Base-by-base conservation (phyloP, 1,140 invertebrate species). In the Asbolus verrucosus region DNA sequence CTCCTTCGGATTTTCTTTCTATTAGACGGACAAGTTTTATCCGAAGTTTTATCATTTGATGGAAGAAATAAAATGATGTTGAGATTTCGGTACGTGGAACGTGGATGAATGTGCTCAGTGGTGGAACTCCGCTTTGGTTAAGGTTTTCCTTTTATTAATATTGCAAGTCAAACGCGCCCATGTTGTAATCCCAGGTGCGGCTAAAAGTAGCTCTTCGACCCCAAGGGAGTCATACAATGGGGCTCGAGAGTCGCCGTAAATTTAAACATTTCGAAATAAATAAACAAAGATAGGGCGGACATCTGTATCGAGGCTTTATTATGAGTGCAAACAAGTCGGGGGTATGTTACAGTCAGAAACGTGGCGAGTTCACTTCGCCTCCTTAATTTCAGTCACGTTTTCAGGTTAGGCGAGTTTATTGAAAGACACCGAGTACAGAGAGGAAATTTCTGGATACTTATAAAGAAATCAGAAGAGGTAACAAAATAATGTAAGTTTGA, bases 351-450 rank as follows among this genome's bases (percentile, higher is more conserved):
- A n/a, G n/a, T n/a, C n/a, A n/a, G n/a, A n/a, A n/a, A n/a, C n/a
- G n/a, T n/a, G n/a, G n/a, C n/a, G n/a, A n/a, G n/a, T n/a, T n/a
- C n/a, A n/a, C n/a, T n/a, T n/a, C 18, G 46, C 14, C 46, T 54
- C 46, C 27, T 54, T 54, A 54, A 54, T 54, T 54, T 54, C 46
- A 27, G 46, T 54, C 46, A 54, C 46, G 46, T 54, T 24, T 54
- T 31, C 46, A 54, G 46, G 46, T 54, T 54, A 46, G 41, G 8
- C 6, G 21, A 27, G 46, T 54, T 54, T 19, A 54, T 54, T 54
- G 46, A 54, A 54, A 54, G 46, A 11, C 46, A 14, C 46, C n/a
- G 11, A 11, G 41, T n/a, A 9, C 6, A 19, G 41, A 18, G n/a
- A n/a, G 24, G 24, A 27, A 27, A 27, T 27, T 54, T 36, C 46